phyloP scores from a whole-genome alignment of 2,797 vertebrate species.

The Platyrinchus mystaceus region DNA sequence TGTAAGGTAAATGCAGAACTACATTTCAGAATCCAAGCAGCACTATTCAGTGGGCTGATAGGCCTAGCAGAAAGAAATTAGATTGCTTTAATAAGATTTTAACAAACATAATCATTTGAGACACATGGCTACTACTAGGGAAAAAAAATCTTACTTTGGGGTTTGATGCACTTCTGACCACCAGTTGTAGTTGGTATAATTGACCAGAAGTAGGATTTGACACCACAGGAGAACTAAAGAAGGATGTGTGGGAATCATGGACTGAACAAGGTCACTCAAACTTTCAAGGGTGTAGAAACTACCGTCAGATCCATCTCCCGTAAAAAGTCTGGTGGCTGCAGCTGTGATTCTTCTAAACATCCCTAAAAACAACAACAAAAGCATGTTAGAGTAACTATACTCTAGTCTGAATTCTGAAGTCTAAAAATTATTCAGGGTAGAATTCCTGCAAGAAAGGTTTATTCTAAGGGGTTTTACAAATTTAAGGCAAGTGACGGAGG shows the following conservation, averaged over 20 bases:
- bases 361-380: conserved; percentile 74
- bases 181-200: conserved; percentile 96
- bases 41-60: neutral
- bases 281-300: conserved; percentile 88
- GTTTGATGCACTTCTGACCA: conserved; percentile 98
- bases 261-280: conserved; percentile 85
- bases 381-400: neutral
- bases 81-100: neutral
- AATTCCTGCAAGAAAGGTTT: neutral
- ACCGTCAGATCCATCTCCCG: conserved; percentile 78
- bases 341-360: conserved; percentile 96
- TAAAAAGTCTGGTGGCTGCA: conserved; percentile 89
- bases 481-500: neutral
- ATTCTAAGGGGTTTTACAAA: neutral
- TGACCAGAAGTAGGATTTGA: conserved; percentile 94
- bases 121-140: neutral
- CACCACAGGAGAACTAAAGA: conserved; percentile 97
- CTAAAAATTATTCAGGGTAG: neutral
- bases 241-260: conserved; percentile 93
- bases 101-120: neutral
- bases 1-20: neutral
- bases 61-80: neutral
- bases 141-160: conserved; percentile 80
- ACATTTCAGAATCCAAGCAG: neutral
- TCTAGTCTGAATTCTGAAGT: neutral